These are phyloP conservation scores for Tinamus major DNA, from an alignment of 2,797 vertebrate species.

Conservation along the genomic window DNA sequence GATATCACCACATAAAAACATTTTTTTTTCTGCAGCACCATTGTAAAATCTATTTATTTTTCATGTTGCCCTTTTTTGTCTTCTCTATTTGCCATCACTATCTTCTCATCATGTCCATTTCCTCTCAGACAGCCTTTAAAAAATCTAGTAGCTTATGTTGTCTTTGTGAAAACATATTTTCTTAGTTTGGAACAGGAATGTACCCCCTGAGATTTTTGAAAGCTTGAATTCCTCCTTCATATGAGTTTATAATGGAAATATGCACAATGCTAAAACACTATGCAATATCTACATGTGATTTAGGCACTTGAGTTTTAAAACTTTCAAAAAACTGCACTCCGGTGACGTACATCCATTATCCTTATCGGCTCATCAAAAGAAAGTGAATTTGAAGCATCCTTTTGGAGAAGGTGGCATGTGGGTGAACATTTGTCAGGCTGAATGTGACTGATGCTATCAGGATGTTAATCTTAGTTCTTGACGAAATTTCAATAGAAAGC, in stretches of 20 bases:
- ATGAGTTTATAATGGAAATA: background rate
- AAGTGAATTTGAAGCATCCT: background rate
- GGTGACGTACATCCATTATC: rapidly evolving
- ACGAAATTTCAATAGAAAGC: background rate
- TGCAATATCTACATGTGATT: background rate
- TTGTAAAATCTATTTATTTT: background rate
- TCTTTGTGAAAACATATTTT: background rate
- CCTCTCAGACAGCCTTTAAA: rapidly evolving
- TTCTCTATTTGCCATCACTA: background rate
- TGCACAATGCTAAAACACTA: background rate
- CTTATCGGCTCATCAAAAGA: background rate
- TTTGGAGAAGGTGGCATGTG: background rate
- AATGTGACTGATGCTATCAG: background rate
- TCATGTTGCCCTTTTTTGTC: background rate
- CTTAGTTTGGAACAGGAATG: rapidly evolving
- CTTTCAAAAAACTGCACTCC: background rate
- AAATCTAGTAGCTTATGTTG: background rate
- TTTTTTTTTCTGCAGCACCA: background rate
- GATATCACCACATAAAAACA: background rate
- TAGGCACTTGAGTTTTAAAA: background rate
- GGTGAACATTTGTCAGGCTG: background rate
- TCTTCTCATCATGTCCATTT: background rate
- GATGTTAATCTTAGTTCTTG: background rate
- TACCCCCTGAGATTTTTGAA: background rate
- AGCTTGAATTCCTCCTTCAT: background rate